These are phyloP conservation scores for Pachliopta kotzebuea DNA, from an alignment of 2,888 invertebrate genomes.

Conservation along the genomic window DNA sequence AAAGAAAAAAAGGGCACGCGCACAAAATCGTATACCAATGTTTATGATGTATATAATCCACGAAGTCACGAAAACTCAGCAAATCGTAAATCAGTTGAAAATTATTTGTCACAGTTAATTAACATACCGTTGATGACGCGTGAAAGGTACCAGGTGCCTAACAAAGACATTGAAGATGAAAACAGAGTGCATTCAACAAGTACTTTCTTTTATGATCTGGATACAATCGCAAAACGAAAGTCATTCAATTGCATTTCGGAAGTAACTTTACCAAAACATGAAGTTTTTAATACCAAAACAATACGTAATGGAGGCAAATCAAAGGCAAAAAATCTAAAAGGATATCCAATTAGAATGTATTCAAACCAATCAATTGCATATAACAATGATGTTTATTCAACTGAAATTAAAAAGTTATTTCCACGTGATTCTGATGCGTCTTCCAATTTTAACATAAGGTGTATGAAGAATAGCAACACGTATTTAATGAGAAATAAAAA, in stretches of 20 bases:
- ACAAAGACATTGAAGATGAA: conserved; percentile 44
- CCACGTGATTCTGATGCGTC: conserved; percentile 52
- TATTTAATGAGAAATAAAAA: conserved; percentile 30
- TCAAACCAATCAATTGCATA: conserved; percentile 5
- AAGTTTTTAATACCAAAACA: conserved; percentile 32
- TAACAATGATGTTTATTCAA: conserved; percentile 6
- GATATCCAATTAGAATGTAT: conserved; percentile 51
- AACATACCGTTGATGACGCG: conserved; percentile 45
- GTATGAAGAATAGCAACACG: conserved; percentile 9
- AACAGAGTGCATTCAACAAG: conserved; percentile 52
- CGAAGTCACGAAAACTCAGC: conserved; percentile 12
- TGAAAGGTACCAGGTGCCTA: conserved; percentile 53
- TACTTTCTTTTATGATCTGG: conserved; percentile 67
- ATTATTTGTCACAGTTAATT: conserved; percentile 28
- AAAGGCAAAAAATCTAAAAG: conserved; percentile 53
- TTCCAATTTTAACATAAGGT: conserved; percentile 38
- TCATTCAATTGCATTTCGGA: conserved; percentile 55
- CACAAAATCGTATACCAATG: conserved; percentile 51
- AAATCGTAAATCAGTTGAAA: conserved; percentile 24
- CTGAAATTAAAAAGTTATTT: conserved; percentile 39
- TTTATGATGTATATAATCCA: conserved; percentile 49
- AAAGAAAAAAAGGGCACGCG: conserved; percentile 35
- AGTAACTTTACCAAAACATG: conserved; percentile 42
- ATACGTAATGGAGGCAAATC: conserved; percentile 23
- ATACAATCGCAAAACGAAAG: conserved; percentile 58